A percentile compares a stretch with the other conserved stretches of the same genome.
Evolutionary conservation across 2,113 vertebrate genomes (phyloP).

Genomic region (Cichladusa arquata): DNA sequence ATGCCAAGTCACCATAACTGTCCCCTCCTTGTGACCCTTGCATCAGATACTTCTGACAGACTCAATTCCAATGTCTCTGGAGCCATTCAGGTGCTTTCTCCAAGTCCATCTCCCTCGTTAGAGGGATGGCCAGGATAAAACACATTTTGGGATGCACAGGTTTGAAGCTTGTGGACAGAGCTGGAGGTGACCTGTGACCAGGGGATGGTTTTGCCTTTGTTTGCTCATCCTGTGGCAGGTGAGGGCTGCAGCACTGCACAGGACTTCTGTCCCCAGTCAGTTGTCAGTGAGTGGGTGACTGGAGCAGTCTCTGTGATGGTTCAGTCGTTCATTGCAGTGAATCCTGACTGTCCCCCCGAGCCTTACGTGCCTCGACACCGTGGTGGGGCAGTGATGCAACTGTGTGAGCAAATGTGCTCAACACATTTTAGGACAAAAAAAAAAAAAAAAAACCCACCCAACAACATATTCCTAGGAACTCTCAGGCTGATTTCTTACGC

Average conservation of each 20-base stretch:
- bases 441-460: neutral
- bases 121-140: neutral
- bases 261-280: neutral
- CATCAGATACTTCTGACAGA: neutral
- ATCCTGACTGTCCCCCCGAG: neutral
- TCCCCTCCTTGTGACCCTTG: neutral
- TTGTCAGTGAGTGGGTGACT: neutral
- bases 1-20: neutral
- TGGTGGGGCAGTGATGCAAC: neutral
- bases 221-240: neutral
- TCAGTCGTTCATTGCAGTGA: neutral
- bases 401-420: neutral
- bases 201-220: neutral
- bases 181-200: neutral
- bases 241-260: neutral
- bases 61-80: neutral
- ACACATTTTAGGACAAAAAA: neutral
- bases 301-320: rapidly evolving
- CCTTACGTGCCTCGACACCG: rapidly evolving
- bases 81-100: neutral
- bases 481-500: neutral
- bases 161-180: neutral
- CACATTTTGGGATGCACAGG: neutral
- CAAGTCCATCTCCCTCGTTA: rapidly evolving
- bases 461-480: neutral